These are phyloP conservation scores for Dissostichus mawsoni DNA, from an alignment of 2,113 vertebrate genomes.

Conservation along the genomic window DNA sequence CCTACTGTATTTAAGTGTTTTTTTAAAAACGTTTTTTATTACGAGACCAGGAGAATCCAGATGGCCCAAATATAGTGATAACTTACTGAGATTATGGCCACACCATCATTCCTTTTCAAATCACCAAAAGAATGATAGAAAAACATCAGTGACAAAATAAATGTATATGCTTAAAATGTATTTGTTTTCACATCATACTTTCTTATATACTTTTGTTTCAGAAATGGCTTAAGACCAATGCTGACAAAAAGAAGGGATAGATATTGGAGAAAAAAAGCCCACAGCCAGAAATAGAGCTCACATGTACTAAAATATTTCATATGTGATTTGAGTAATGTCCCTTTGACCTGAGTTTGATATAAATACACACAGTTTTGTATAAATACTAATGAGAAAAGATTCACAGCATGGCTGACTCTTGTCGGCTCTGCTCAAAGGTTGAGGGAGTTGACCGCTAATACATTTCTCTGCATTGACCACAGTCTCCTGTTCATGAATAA, in stretches of 20 bases:
- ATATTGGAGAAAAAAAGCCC: too few relatives aligned
- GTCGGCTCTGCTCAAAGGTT: constrained; percentile 42
- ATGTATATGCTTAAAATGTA: not conserved
- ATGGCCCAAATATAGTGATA: not conserved
- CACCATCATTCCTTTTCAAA: not conserved
- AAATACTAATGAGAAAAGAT: not conserved
- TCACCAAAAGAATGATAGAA: not conserved
- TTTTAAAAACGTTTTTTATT: too few relatives aligned
- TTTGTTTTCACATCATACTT: too few relatives aligned
- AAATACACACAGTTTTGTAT: not conserved
- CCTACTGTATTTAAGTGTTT: too few relatives aligned
- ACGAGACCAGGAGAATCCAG: not conserved
- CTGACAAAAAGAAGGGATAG: too few relatives aligned
- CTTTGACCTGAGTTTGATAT: not conserved
- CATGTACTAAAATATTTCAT: too few relatives aligned
- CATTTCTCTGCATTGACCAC: constrained; percentile 64
- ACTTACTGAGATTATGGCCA: not conserved
- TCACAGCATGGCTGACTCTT: constrained; percentile 7
- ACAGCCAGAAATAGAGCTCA: not conserved
- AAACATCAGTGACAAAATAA: not conserved
- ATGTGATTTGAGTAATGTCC: not conserved
- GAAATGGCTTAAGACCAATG: too few relatives aligned
- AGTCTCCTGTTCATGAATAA: constrained; percentile 75
- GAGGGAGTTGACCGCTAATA: constrained; percentile 58
- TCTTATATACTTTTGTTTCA: not conserved